Evolutionary conservation across 1,140 invertebrate species (phyloP).

Genomic region (Zophobas morio): DNA sequence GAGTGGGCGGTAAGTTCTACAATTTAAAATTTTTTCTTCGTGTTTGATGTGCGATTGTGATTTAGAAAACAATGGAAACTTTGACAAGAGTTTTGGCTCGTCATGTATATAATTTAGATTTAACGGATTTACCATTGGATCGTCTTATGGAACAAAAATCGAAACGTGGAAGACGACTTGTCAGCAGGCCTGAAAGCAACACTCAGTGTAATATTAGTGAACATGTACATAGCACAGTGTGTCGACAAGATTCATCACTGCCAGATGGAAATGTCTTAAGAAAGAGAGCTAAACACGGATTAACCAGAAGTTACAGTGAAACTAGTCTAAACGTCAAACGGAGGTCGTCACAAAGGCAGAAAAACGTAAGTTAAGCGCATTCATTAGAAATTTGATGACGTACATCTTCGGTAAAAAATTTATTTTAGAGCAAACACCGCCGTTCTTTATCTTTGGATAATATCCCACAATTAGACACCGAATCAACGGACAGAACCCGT

Average conservation of each 20-base stretch:
- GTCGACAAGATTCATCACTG: constrained; percentile 61
- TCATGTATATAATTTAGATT: constrained; percentile 93
- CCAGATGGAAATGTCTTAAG: constrained; percentile 60
- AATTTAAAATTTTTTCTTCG: constrained; percentile 43
- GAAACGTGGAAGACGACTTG: constrained; percentile 57
- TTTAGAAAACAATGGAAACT: constrained; percentile 96
- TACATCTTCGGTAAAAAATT: neutral
- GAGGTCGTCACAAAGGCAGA: constrained; percentile 48
- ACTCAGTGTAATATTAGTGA: constrained; percentile 48
- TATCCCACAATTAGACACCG: constrained; percentile 59
- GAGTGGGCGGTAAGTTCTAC: constrained; percentile 92
- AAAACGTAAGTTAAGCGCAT: constrained; percentile 47
- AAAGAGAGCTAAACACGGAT: constrained; percentile 62
- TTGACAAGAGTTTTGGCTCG: constrained; percentile 92
- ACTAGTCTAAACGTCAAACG: constrained; percentile 67
- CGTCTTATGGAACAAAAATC: constrained; percentile 85
- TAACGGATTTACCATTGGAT: constrained; percentile 91
- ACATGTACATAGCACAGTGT: constrained; percentile 50
- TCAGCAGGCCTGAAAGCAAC: constrained; percentile 60
- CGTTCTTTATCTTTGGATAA: constrained; percentile 63
- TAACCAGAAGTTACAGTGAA: constrained; percentile 72
- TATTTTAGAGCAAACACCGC: constrained; percentile 56
- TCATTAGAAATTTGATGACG: neutral
- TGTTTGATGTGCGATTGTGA: neutral
- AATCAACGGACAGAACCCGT: constrained; percentile 70